Conservation (phyloP, 2,113 vertebrate species). For the Pyrgilauda ruficollis region DNA sequence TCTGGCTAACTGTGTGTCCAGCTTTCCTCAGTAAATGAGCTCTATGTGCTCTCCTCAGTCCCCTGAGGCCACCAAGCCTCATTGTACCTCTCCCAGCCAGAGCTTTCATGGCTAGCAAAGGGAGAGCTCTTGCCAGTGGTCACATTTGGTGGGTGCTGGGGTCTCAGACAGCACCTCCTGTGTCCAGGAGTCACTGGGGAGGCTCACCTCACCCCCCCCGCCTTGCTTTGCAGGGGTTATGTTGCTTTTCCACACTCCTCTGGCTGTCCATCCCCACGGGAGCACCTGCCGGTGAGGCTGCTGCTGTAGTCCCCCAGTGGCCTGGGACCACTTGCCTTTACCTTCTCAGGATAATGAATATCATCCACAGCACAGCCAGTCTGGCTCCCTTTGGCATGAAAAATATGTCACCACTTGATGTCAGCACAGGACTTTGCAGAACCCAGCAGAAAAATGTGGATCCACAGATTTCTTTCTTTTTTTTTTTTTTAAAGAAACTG, state of each 20-base stretch:
- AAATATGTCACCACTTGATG: conserved; percentile 44
- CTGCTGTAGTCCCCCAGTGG: neutral
- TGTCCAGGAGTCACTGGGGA: rapidly evolving
- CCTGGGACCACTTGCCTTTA: neutral
- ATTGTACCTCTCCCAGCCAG: neutral
- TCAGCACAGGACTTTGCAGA: conserved; percentile 32
- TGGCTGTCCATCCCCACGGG: rapidly evolving
- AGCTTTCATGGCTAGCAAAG: neutral
- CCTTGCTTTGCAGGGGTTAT: rapidly evolving
- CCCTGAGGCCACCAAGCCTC: neutral
- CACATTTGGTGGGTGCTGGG: neutral
- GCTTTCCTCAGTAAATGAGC: neutral
- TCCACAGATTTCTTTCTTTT: neutral
- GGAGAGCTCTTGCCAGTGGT: neutral
- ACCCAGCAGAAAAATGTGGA: neutral
- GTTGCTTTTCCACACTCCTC: neutral
- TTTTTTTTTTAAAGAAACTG: neutral
- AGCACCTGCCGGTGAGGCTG: neutral
- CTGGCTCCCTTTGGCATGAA: neutral
- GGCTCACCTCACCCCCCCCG: neutral
- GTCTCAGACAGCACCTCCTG: neutral
- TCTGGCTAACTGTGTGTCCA: neutral
- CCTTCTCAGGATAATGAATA: rapidly evolving
- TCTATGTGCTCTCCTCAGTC: neutral
- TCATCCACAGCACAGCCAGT: neutral